Evolutionary conservation across 1,140 invertebrate species (phyloP).

Genomic region (Drosophila bocki): DNA sequence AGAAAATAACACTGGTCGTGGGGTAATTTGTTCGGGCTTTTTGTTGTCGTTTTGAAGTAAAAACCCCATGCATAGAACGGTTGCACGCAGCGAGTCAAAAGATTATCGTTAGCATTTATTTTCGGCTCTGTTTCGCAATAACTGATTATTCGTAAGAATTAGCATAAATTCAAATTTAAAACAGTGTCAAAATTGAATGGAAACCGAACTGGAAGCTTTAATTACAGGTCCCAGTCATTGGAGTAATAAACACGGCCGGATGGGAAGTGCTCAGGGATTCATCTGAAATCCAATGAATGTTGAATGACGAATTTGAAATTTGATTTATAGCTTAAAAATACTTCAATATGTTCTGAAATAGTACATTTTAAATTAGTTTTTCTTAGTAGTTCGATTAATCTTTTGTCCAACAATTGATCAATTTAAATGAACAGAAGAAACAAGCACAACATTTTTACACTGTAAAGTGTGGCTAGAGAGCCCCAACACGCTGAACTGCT

Average conservation of each 20-base stretch:
- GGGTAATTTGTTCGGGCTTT: conserved; percentile 14
- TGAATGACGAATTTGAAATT: not conserved
- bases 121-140: conserved; percentile 43
- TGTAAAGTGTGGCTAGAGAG: not conserved
- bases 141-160: conserved; percentile 21
- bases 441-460: too few relatives aligned
- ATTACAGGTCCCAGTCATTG: conserved; percentile 24
- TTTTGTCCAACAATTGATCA: too few relatives aligned
- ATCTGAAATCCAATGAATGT: not conserved
- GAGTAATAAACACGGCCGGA: not conserved
- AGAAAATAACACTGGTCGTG: conserved; percentile 39
- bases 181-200: conserved; percentile 24
- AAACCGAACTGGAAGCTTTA: conserved; percentile 30
- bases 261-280: not conserved
- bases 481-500: conserved; percentile 12
- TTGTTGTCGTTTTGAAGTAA: conserved; percentile 1
- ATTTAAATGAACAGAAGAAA: too few relatives aligned
- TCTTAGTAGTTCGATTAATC: too few relatives aligned
- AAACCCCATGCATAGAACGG: conserved; percentile 39
- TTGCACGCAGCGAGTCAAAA: conserved; percentile 33
- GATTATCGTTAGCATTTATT: conserved; percentile 45
- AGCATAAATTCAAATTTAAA: conserved; percentile 32
- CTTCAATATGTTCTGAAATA: too few relatives aligned
- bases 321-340: not conserved
- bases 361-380: too few relatives aligned